phyloP scores from a whole-genome alignment of 2,113 vertebrate species.

The Toxostoma redivivum region DNA sequence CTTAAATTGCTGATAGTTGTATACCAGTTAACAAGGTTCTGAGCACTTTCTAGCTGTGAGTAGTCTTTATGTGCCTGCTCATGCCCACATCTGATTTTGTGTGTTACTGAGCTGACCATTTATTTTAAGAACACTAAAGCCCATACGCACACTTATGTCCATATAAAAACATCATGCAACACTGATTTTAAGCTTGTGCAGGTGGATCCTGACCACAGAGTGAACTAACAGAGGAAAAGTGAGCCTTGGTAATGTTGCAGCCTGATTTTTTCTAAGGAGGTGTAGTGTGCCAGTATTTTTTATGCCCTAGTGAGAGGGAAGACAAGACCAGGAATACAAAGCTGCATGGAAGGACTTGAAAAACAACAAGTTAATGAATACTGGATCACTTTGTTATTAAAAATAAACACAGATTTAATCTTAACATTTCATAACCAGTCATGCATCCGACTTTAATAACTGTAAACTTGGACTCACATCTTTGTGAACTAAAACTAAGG shows the following conservation, averaged over 20 bases:
- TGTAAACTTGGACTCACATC: constrained; percentile 33
- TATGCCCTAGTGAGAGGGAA: background rate
- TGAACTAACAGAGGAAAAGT: constrained; percentile 30
- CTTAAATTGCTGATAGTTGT: background rate
- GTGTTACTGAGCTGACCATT: background rate
- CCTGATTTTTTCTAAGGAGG: background rate
- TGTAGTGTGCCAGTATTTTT: background rate
- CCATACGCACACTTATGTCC: background rate
- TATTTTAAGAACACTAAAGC: background rate
- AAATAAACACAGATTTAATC: constrained; percentile 55
- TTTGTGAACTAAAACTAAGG: background rate
- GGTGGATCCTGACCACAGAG: background rate
- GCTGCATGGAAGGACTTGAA: background rate
- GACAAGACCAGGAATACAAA: background rate
- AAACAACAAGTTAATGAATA: constrained; percentile 13
- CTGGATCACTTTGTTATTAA: constrained; percentile 27
- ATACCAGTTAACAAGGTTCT: background rate
- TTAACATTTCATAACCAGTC: constrained; percentile 23
- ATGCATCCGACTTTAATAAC: constrained; percentile 38
- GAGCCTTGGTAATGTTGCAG: background rate
- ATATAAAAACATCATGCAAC: background rate
- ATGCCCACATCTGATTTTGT: background rate
- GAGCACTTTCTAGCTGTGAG: constrained; percentile 8
- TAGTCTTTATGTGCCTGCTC: background rate
- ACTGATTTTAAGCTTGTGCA: background rate